Percentiles rank a stretch among this genome's conserved stretches.
Conservation (phyloP, 1,140 invertebrate species). For the Piezodorus guildinii region DNA sequence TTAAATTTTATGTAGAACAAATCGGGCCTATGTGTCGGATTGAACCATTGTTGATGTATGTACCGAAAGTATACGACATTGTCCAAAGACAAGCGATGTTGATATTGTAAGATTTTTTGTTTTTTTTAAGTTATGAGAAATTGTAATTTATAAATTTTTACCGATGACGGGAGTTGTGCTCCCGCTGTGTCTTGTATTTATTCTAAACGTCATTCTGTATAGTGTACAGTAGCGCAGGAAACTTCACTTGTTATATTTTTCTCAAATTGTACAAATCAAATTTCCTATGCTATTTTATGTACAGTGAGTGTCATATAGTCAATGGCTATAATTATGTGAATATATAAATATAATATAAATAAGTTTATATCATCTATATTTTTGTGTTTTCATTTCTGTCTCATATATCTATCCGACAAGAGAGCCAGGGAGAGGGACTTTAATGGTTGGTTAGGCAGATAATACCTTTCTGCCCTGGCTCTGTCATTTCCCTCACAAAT, state of each 20-base stretch:
- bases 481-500: conserved; percentile 38
- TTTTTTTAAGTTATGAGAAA: not conserved
- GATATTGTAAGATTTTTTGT: conserved; percentile 11
- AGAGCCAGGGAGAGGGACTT: not conserved
- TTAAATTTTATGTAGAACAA: conserved; percentile 11
- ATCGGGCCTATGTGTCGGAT: conserved; percentile 5
- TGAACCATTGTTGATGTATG: not conserved
- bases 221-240: conserved; percentile 14
- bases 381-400: conserved; percentile 14
- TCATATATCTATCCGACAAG: not conserved
- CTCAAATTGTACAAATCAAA: conserved; percentile 26
- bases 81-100: conserved; percentile 11
- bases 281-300: conserved; percentile 24
- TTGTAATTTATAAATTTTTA: not conserved
- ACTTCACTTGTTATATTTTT: conserved; percentile 20
- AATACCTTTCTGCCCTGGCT: conserved; percentile 45
- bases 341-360: conserved; percentile 25
- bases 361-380: conserved; percentile 24
- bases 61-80: conserved; percentile 20
- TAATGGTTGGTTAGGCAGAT: conserved; percentile 3
- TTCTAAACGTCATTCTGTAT: conserved; percentile 21
- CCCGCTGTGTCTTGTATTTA: conserved; percentile 16
- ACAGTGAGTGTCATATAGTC: conserved; percentile 28
- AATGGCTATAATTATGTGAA: conserved; percentile 28
- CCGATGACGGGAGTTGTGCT: not conserved